Evolutionary conservation across 2,113 vertebrate genomes (phyloP), one percentile per base, ranked within the genome.

Genomic region (Scophthalmus maximus): DNA sequence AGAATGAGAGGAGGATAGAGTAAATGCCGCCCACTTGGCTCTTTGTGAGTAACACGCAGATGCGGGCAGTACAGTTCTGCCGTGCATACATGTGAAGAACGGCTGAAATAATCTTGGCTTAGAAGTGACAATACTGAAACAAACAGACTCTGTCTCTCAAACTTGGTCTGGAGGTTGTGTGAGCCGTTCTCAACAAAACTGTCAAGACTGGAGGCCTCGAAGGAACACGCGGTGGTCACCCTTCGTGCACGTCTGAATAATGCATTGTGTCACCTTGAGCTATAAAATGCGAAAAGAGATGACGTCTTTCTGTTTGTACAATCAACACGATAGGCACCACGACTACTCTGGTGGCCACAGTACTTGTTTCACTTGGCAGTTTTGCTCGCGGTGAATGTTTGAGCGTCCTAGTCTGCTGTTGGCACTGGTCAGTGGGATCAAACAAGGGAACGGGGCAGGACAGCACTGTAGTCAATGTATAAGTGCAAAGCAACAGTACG

Each of bases 401-500:
- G 49, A 44, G 49, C 52, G 57, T 47, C 38, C 63, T 32, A 12
- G 52, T 44, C 55, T 63, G n/a, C n/a, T n/a, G n/a, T n/a, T 77
- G 79, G 68, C 30, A 20, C 34, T 14, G 52, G 61, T 69, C 56
- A 34, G 68, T 36, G 79, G 65, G 55, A 65, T 75, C 40, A 52
- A 18, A 47, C 18, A 58, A 68, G 55, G 58, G 60, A 61, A 49
- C 10, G 34, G 64, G 73, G 49, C 58, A 36, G 65, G 67, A 40
- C 61, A 57, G 29, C 69, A 68, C 58, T n/a, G 50, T 53, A 32
- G 66, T 67, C 59, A 36, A 62, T 17, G 36, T 75, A 76, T 87
- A 92, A 92, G 91, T 91, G 91, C 91, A 91, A 89, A 89, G 47
- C 84, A 87, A 74, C 50, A 83, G 73, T 58, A 63, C 83, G 76